Evolutionary conservation across 2,797 vertebrate genomes (phyloP).

Genomic region (Rhynchonycteris naso): DNA sequence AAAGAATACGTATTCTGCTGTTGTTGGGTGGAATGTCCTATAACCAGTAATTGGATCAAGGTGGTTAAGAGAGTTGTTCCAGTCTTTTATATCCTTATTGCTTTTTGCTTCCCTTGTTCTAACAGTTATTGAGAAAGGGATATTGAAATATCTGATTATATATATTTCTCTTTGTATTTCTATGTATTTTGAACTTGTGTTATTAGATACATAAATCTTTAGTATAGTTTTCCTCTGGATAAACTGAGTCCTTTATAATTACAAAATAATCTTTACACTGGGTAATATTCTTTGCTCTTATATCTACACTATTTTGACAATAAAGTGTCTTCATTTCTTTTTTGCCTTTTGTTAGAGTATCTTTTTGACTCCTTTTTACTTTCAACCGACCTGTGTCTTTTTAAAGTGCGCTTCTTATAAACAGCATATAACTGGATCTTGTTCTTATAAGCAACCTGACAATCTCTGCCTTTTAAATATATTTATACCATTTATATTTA

Average conservation of each 20-base stretch:
- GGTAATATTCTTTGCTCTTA: not conserved
- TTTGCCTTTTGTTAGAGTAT: not conserved
- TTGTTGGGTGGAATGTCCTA: not conserved
- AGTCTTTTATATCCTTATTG: not conserved
- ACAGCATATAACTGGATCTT: not conserved
- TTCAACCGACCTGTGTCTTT: not conserved
- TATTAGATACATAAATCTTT: not conserved
- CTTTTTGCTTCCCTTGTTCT: not conserved
- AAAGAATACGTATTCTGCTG: not conserved
- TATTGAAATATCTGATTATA: not conserved
- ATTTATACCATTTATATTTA: constrained; percentile 42
- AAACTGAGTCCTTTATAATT: not conserved
- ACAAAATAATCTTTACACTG: not conserved
- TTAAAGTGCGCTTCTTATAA: not conserved
- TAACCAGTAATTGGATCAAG: not conserved
- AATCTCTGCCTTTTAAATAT: not conserved
- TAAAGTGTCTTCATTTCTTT: not conserved
- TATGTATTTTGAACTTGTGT: not conserved
- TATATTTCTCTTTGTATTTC: not conserved
- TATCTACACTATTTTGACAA: not conserved
- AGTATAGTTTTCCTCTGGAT: not conserved
- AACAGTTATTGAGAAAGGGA: not conserved
- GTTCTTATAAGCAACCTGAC: not conserved
- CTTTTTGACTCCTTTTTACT: not conserved
- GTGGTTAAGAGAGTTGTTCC: not conserved